phyloP scores from a whole-genome alignment of 2,888 invertebrate species.

The Eristalis arbustorum region DNA sequence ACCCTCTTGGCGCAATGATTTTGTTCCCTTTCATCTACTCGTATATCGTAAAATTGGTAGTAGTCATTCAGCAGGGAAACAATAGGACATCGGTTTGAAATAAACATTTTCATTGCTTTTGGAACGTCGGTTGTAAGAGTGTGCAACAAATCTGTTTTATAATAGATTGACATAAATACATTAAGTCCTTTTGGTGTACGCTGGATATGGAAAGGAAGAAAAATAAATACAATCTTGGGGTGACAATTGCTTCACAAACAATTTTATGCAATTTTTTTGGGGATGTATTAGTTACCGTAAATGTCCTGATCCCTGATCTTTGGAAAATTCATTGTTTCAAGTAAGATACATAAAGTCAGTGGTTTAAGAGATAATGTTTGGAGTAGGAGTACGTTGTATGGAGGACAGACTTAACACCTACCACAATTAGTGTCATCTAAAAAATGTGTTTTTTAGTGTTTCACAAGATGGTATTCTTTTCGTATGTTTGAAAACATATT shows the following conservation, averaged over 20 bases:
- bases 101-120: constrained; percentile 69
- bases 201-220: constrained; percentile 41
- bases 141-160: constrained; percentile 67
- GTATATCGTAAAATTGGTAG: constrained; percentile 60
- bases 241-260: constrained; percentile 69
- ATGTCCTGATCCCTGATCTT: constrained; percentile 1
- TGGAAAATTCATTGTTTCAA: not conserved
- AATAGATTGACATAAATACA: constrained; percentile 68
- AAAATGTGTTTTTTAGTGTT: too few species aligned
- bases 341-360: too few species aligned
- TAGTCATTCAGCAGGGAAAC: constrained; percentile 56
- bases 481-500: too few species aligned
- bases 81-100: constrained; percentile 64
- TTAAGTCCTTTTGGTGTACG: constrained; percentile 58
- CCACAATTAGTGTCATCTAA: too few species aligned
- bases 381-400: too few species aligned
- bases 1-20: constrained; percentile 58
- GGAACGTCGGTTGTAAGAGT: constrained; percentile 61
- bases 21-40: constrained; percentile 42
- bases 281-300: not conserved
- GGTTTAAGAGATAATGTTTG: too few species aligned
- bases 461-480: too few species aligned
- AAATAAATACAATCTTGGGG: constrained; percentile 58
- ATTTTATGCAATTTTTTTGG: constrained; percentile 38
- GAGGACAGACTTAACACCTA: too few species aligned